Evolutionary conservation across 2,113 vertebrate species (phyloP).

Genomic region (Bubo blakistoni): DNA sequence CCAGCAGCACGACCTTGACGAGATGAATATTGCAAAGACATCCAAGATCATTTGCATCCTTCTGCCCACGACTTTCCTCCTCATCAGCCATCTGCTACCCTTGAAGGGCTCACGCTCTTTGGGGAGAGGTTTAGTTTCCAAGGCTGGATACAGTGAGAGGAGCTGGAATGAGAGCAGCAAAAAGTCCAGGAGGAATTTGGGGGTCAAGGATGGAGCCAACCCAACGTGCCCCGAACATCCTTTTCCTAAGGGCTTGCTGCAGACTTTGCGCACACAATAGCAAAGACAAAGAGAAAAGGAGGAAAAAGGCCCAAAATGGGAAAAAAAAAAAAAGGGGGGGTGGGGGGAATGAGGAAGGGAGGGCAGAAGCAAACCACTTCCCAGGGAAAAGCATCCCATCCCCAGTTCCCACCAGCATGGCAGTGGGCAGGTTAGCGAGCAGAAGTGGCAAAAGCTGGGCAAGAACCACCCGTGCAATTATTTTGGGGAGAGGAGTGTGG

Average conservation of each 20-base stretch:
- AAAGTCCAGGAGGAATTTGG: neutral
- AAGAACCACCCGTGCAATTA: neutral
- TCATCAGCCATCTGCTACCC: conserved; percentile 47
- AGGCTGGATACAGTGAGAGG: neutral
- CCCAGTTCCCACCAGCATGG: neutral
- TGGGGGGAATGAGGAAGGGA: accelerated
- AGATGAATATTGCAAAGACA: neutral
- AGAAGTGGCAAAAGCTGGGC: neutral
- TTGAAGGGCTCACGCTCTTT: neutral
- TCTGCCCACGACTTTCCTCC: conserved; percentile 42
- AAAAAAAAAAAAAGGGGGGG: neutral
- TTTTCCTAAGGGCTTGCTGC: neutral
- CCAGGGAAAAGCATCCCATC: neutral
- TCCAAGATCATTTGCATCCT: conserved; percentile 6
- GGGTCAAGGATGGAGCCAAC: neutral
- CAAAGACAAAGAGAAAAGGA: neutral
- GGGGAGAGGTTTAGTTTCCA: neutral
- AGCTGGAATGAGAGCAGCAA: neutral
- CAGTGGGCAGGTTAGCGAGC: neutral
- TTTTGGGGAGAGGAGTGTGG: neutral
- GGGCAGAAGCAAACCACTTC: neutral
- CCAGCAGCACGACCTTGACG: neutral
- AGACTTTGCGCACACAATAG: accelerated
- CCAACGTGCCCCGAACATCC: accelerated
- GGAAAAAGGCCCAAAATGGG: neutral